These are phyloP conservation scores for Bombus picipes DNA, from an alignment of 1,140 invertebrate genomes.

Conservation along the genomic window DNA sequence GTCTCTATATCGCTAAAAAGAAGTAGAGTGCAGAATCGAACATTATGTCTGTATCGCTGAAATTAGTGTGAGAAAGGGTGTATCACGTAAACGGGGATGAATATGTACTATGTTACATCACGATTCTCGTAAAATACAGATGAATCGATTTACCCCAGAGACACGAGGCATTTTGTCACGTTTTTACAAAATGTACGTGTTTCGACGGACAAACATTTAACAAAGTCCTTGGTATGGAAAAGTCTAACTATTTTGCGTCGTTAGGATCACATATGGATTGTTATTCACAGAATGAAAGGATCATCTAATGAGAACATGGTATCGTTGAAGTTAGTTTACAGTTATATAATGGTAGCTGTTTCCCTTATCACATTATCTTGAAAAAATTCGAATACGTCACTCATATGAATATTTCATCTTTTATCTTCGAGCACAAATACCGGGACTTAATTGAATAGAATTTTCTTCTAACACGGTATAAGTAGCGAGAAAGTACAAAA, in stretches of 20 bases:
- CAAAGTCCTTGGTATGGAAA: neutral
- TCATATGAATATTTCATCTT: neutral
- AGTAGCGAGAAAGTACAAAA: too few relatives aligned
- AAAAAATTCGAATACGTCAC: neutral
- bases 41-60: constrained; percentile 32
- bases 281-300: constrained; percentile 31
- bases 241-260: neutral
- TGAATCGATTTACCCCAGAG: constrained; percentile 1
- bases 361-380: neutral
- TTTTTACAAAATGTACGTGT: neutral
- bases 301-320: neutral
- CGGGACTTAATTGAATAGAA: accelerated
- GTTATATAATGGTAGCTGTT: neutral
- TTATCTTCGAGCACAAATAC: too few relatives aligned
- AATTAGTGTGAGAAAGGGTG: constrained; percentile 37
- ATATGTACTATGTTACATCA: constrained; percentile 33
- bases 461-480: too few relatives aligned
- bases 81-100: constrained; percentile 21
- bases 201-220: neutral
- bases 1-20: constrained; percentile 35
- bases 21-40: constrained; percentile 47
- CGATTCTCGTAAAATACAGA: neutral
- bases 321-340: constrained; percentile 10
- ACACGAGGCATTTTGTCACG: neutral
- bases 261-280: neutral